Evolutionary conservation across 2,888 invertebrate genomes (phyloP).

Genomic region (Stenotaenia linearis): DNA sequence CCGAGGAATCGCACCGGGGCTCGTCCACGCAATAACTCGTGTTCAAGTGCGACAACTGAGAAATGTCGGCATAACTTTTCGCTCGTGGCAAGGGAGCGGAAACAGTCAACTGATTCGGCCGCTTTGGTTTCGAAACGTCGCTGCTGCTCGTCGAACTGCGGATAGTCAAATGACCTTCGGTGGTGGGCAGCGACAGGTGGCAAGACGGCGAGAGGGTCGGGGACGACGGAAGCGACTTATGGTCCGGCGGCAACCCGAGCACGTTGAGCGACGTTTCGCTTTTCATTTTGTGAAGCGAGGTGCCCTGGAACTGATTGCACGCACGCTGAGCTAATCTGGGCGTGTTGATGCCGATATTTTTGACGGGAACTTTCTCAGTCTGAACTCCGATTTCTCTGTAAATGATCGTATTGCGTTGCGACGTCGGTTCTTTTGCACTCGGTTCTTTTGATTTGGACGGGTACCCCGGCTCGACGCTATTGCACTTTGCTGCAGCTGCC

Average conservation of each 20-base stretch:
- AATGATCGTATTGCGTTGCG: not conserved
- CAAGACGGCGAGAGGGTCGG: not conserved
- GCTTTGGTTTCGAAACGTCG: not conserved
- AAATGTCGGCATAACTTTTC: slow-evolving; percentile 36
- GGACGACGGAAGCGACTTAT: not conserved
- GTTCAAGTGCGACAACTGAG: slow-evolving; percentile 31
- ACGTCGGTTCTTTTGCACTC: not conserved
- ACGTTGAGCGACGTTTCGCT: slow-evolving; percentile 35
- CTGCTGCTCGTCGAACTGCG: not conserved
- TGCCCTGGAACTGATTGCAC: not conserved
- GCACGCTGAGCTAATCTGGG: slow-evolving; percentile 33
- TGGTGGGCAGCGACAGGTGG: not conserved
- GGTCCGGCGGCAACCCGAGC: slow-evolving; percentile 17
- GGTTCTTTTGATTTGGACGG: not conserved
- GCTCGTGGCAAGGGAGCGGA: slow-evolving; percentile 28
- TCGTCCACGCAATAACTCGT: not conserved
- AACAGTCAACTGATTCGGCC: not conserved
- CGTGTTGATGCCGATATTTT: slow-evolving; percentile 36
- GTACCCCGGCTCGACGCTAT: not conserved
- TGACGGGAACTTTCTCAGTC: slow-evolving; percentile 31
- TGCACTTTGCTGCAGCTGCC: not conserved
- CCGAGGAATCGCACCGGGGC: not conserved
- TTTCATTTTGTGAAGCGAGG: slow-evolving; percentile 34
- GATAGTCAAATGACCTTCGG: not conserved
- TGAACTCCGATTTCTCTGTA: slow-evolving; percentile 33